Base-by-base conservation (phyloP, 2,888 invertebrate genomes). In the Caenorhabditis parvicauda region DNA sequence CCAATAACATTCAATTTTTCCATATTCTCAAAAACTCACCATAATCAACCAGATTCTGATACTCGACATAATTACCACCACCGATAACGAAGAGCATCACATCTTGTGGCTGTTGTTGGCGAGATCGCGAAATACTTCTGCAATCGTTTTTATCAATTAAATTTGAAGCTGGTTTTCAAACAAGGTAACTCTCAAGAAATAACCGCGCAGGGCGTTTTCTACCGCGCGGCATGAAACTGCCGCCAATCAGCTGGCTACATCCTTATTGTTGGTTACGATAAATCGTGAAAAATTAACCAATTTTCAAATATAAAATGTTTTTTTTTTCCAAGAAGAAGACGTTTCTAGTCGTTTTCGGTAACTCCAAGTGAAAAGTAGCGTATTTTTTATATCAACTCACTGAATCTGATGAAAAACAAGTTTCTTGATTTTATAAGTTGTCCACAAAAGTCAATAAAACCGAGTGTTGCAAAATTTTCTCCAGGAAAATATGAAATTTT, bases 51-150 rank as follows among this genome's bases (percentile, higher is more conserved):
- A 99, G 87, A 86, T 99, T 98, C 83, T 96, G 96, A 83, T 98
- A 98, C 84, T 99, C 98, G 80, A 96, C 95, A 82, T 98, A 99
- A 86, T 95, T 96, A 46, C 98, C 85, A 24, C 85, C 85, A 43
- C 85, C 85, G 25, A 85, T 82, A 17, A 85, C 81, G 61, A 85
- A 85, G 32, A 85, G 84, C 65, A 83, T 81, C 2, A 84, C 81
- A 66, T 84, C 82, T 49, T 75, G 67, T 3, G 74, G 71, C 14
- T 67, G 56, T 19, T 74, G 76, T 39, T 70, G 69, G 21, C 76
- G 68, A 17, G 67, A 49, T 25, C 67, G 61, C 14, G 48, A 4
- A 17, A 62, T 62, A 1, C 49, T 57, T 43, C 61, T 60, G 42
- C n/a, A n/a, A 32, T 12, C 35, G 9, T 32, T 25, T 38, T 37